Conservation (phyloP, 2,113 vertebrate species). For the Lathamus discolor region DNA sequence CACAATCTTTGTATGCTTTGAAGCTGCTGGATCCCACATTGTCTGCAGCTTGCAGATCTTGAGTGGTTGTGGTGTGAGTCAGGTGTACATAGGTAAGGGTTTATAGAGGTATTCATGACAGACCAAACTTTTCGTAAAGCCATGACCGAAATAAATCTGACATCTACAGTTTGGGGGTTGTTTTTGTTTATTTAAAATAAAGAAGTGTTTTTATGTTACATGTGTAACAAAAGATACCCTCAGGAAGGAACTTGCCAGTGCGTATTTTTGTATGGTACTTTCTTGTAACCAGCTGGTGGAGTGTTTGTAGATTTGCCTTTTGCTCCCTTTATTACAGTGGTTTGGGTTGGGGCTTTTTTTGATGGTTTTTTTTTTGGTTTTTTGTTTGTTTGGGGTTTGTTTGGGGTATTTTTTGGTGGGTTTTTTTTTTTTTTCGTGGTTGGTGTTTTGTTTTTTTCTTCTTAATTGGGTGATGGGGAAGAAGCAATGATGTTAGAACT, state of each 20-base stretch:
- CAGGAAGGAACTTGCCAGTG: conserved; percentile 55
- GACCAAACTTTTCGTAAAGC: conserved; percentile 44
- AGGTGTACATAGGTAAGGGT: conserved; percentile 1
- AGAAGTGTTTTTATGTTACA: conserved; percentile 31
- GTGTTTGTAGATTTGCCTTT: conserved; percentile 51
- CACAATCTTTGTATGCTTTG: not conserved
- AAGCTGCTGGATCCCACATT: not conserved
- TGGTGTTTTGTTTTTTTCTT: not conserved
- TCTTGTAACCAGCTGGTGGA: conserved; percentile 53
- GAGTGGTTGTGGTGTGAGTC: not conserved
- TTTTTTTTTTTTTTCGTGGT: not conserved
- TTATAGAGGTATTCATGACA: not conserved
- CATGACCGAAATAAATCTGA: conserved; percentile 30
- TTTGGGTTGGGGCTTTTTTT: not conserved
- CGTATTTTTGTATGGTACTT: conserved; percentile 67
- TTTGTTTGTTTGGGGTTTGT: not conserved
- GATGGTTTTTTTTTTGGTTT: not conserved
- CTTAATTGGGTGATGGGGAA: not conserved
- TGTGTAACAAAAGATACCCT: conserved; percentile 47
- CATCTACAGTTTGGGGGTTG: conserved; percentile 7
- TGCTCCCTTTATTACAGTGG: conserved; percentile 28
- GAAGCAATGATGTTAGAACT: conserved; percentile 1
- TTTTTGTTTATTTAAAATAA: conserved; percentile 38
- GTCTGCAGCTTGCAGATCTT: not conserved
- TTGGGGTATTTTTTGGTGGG: not conserved